Evolutionary conservation across 2,888 invertebrate species (phyloP), one percentile per base, ranked within the genome.

Genomic region (Nesidiocoris tenuis): DNA sequence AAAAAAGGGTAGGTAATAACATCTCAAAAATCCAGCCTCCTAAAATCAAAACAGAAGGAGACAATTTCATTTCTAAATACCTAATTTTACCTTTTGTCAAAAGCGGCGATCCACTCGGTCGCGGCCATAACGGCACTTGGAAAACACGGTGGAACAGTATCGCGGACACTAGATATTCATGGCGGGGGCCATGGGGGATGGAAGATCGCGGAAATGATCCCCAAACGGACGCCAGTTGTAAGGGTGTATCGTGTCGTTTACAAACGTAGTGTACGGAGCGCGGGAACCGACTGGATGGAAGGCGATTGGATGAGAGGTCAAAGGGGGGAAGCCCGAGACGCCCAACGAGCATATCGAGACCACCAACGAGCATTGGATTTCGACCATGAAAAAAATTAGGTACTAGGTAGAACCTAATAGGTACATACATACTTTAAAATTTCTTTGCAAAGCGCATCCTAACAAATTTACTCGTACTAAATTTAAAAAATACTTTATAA

Each of bases 81-180:
- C n/a, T n/a, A 7, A 39, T 39, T 39, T 23, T n/a, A 86, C 86
- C 86, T 85, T 82, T 86, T 86, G 83, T 86, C 86, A 83, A 86
- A 86, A 66, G 86, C 86, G 77, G 86, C 86, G 82, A 86, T 86
- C 86, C 86, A 86, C 84, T 86, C 86, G 84, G 86, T 86, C 77
- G 86, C 64, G 80, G 82, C 76, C 82, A 82, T 77, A n/a, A n/a
- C n/a, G 82, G 0, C 65, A 89, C 67, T 93, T 93, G 84, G 92
- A 93, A 0, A 94, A 91, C 83, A 84, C 93, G 80, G 89, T 91
- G 25, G 7, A 25, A 61, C 16, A 70, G 9, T 39, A 22, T 17
- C 67, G 12, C 55, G 67, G 39, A 39, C 56, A 67, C 67, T 67
- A 70, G 24, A 70, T n/a, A 12, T 17, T 12, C 61, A 70, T 59